phyloP scores from a whole-genome alignment of 2,888 invertebrate species.

The Tortrix viridana region DNA sequence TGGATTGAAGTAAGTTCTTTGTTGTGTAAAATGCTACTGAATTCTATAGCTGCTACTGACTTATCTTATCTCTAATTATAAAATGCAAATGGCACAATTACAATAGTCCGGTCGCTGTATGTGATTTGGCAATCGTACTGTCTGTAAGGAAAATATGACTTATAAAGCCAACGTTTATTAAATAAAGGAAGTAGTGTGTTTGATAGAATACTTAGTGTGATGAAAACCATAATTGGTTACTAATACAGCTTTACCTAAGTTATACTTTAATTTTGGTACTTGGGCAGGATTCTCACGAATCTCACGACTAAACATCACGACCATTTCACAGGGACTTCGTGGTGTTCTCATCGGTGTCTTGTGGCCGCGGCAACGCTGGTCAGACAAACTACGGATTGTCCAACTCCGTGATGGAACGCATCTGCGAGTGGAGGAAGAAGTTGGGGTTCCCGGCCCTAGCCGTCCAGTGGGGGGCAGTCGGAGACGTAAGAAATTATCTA shows the following conservation, averaged over 20 bases:
- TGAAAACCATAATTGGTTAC: no score
- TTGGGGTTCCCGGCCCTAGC: constrained; percentile 91
- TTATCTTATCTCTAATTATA: no score
- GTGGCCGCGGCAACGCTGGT: constrained; percentile 95
- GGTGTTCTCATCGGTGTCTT: constrained; percentile 95
- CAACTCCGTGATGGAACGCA: constrained; percentile 95
- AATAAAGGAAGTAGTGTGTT: no score
- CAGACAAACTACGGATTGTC: constrained; percentile 96
- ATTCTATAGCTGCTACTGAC: no score
- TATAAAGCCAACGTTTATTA: no score
- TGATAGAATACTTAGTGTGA: no score
- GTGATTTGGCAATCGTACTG: no score
- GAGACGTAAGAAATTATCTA: constrained; percentile 88
- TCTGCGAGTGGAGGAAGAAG: constrained; percentile 89
- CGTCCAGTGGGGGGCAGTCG: constrained; percentile 97
- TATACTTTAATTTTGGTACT: no score
- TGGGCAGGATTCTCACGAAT: background rate
- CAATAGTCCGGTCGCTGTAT: background rate
- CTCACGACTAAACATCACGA: background rate
- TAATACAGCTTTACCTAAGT: no score
- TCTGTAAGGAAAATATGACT: no score
- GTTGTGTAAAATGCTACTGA: no score
- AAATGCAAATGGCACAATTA: background rate
- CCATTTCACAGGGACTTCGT: constrained; percentile 87
- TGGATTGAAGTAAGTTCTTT: constrained; percentile 60